Base-by-base conservation (phyloP, 2,113 vertebrate species). In the Takifugu bimaculatus region DNA sequence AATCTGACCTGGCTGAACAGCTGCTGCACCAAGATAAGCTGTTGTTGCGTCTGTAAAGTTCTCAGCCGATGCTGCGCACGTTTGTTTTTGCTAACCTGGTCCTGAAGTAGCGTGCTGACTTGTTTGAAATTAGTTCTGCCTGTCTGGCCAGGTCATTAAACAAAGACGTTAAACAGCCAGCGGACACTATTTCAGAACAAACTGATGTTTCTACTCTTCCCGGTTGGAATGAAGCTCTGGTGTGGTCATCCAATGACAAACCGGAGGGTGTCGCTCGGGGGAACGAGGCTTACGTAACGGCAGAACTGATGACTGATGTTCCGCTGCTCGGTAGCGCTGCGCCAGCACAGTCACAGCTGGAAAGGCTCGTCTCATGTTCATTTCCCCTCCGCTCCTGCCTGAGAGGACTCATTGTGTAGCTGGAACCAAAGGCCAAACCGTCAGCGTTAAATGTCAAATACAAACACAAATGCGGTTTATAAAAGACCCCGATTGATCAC, bases 221-320 rank as follows among this genome's bases (percentile, higher is more conserved):
- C 47, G 3, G 13, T 0, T 50, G 70, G 42, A 70, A 77, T 20
- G 20, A 67, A 26, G 4, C 2, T 20, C 20, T 20, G 20, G 9
- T 60, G 14, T 3, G 25, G 57, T 13, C 56, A 29, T 26, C 47
- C 56, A 13, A 10, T 15, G 50, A 54, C 20, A 28, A 48, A 43
- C 63, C 4, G 65, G 6, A 72, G 32, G 13, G 57, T 55, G 52
- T 53, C 73, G 73, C 29, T 72, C 52, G 62, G 67, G 68, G 59
- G 70, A 76, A 77, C 49, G 32, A n/a, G 35, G 45, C 57, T 79
- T 80, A 66, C 48, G 32, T 70, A 84, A 78, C 20, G 44, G 3
- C 35, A 14, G 57, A 56, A 52, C 61, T 5, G 63, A 62, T 54
- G 74, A 74, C 55, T 7, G 62, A 70, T 29, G 61, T 13, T 58